Conservation (phyloP, 2,888 invertebrate genomes). For the Helicoverpa assulta region DNA sequence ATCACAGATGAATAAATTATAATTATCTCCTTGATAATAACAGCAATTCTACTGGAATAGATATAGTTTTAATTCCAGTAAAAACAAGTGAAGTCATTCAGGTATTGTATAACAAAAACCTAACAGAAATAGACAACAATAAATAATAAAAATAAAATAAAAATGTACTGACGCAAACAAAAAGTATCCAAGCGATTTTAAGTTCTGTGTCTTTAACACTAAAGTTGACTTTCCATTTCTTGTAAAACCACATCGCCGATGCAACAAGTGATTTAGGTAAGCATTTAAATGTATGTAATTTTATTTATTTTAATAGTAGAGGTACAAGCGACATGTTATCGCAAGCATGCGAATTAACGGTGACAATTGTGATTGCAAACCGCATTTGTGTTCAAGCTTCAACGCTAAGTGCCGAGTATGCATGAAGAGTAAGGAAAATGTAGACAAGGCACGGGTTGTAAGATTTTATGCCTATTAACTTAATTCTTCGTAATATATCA, state of each 20-base stretch:
- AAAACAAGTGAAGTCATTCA: slow-evolving; percentile 6
- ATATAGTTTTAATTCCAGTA: background rate
- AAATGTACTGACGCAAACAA: background rate
- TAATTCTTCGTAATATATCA: background rate
- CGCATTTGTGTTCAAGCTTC: slow-evolving; percentile 79
- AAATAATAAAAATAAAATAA: slow-evolving; percentile 44
- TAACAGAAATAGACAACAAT: slow-evolving; percentile 32
- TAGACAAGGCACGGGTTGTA: slow-evolving; percentile 57
- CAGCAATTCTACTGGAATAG: background rate
- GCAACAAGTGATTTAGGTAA: slow-evolving; percentile 58
- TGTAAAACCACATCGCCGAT: slow-evolving; percentile 12
- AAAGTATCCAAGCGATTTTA: slow-evolving; percentile 23
- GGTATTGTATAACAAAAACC: slow-evolving; percentile 13
- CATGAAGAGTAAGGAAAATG: slow-evolving; percentile 58
- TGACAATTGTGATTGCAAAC: slow-evolving; percentile 85
- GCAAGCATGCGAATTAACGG: slow-evolving; percentile 85
- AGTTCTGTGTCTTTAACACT: background rate
- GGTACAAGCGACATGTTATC: slow-evolving; percentile 77
- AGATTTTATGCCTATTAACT: slow-evolving; percentile 36
- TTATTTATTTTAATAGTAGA: slow-evolving; percentile 74
- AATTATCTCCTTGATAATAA: slow-evolving; percentile 17
- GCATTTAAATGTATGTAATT: slow-evolving; percentile 71
- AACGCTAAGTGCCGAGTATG: slow-evolving; percentile 70
- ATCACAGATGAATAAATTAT: slow-evolving; percentile 41
- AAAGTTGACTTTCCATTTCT: slow-evolving; percentile 39